A percentile compares a stretch with the other conserved stretches of the same genome.
phyloP scores from a whole-genome alignment of 2,888 invertebrate species.

The Lithophane ornitopus region DNA sequence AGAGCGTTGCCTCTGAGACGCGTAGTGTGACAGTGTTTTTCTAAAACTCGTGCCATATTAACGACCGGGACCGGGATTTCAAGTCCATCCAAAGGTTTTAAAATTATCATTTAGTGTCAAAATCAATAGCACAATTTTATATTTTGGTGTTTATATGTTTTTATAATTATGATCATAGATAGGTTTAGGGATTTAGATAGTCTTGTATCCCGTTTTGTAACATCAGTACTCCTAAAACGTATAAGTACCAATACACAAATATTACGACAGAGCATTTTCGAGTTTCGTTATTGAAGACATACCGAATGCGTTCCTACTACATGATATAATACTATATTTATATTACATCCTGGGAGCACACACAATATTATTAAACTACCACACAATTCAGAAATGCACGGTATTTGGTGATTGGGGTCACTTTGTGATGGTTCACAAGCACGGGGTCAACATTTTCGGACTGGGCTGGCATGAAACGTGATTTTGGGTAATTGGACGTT shows the following conservation, averaged over 20 bases:
- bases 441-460: constrained; percentile 9
- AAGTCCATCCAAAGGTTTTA: background rate
- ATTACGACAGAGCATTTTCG: constrained; percentile 42
- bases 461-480: constrained; percentile 10
- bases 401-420: constrained; percentile 32
- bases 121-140: background rate
- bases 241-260: background rate
- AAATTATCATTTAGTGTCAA: background rate
- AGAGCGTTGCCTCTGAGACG: too few relatives aligned
- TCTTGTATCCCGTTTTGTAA: background rate
- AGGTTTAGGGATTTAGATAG: background rate
- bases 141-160: background rate
- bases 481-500: background rate
- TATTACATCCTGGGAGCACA: constrained; percentile 50
- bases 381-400: constrained; percentile 33
- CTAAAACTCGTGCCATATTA: background rate
- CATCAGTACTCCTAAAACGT: background rate
- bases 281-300: constrained; percentile 4
- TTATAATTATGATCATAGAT: background rate
- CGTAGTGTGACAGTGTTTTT: background rate
- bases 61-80: background rate
- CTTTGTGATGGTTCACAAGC: constrained; percentile 38
- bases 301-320: constrained; percentile 2
- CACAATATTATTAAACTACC: constrained; percentile 39
- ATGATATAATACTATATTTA: constrained; percentile 7